Percentiles rank a stretch among this genome's conserved stretches.
These are phyloP conservation scores for Ophioderma brevispina DNA, from an alignment of 35 echinoderm and acorn worm genomes.

Conservation along the genomic window DNA sequence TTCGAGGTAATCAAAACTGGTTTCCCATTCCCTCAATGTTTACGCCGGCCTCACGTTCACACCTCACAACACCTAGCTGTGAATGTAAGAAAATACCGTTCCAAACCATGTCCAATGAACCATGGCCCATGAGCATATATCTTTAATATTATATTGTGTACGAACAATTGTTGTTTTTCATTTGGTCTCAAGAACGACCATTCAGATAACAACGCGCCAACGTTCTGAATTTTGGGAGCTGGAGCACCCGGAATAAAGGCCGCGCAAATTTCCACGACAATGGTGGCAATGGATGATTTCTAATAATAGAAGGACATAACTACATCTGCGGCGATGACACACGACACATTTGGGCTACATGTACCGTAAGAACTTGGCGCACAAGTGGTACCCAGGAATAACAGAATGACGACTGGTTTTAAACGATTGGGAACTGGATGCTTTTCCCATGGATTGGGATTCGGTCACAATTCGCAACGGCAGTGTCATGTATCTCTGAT, in stretches of 20 bases:
- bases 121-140: no score
- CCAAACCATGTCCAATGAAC: no score
- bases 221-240: conserved; percentile 35
- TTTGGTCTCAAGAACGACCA: no score
- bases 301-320: conserved; percentile 44
- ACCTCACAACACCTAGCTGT: no score
- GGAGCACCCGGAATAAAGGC: conserved; percentile 37
- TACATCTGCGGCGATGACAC: neutral
- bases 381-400: neutral
- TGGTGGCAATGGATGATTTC: conserved; percentile 42
- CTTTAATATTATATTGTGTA: no score
- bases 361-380: neutral
- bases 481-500: neutral
- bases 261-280: conserved; percentile 14
- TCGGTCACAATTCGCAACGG: neutral
- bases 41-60: no score
- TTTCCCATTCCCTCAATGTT: no score
- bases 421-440: neutral
- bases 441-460: neutral
- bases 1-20: no score
- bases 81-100: no score
- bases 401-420: neutral
- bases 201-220: conserved; percentile 11
- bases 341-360: conserved; percentile 21
- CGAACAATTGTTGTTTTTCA: no score